These are phyloP conservation scores for Galerucella calmariensis DNA, from an alignment of 2,888 invertebrate species.

Conservation along the genomic window DNA sequence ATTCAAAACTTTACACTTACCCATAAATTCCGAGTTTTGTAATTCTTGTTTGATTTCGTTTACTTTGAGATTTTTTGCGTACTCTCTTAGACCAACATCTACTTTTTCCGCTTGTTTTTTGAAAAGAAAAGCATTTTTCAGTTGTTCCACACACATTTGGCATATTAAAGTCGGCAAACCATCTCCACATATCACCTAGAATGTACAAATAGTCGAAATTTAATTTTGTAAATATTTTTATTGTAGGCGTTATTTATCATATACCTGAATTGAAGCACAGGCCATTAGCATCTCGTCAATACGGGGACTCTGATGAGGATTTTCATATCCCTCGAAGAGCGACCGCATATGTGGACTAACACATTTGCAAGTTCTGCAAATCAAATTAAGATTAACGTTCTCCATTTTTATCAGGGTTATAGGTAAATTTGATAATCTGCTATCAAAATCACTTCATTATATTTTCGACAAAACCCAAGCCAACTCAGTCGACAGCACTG, in stretches of 20 bases:
- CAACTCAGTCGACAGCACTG: slow-evolving; percentile 62
- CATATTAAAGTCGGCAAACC: slow-evolving; percentile 62
- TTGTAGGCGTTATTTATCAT: slow-evolving; percentile 44
- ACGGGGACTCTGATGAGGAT: slow-evolving; percentile 60
- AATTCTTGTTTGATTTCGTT: slow-evolving; percentile 57
- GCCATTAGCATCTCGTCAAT: slow-evolving; percentile 67
- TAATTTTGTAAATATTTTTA: slow-evolving; percentile 40
- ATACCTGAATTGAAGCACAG: slow-evolving; percentile 64
- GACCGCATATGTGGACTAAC: slow-evolving; percentile 59
- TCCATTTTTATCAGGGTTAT: slow-evolving; percentile 55
- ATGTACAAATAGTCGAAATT: slow-evolving; percentile 34
- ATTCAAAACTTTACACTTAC: slow-evolving; percentile 39
- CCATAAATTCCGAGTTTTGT: slow-evolving; percentile 55
- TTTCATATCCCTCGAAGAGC: slow-evolving; percentile 59
- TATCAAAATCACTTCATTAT: slow-evolving; percentile 47
- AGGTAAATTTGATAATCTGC: slow-evolving; percentile 37
- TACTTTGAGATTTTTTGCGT: slow-evolving; percentile 55
- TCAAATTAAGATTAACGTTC: slow-evolving; percentile 58
- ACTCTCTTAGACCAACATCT: slow-evolving; percentile 58
- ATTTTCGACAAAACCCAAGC: slow-evolving; percentile 56
- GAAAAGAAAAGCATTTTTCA: slow-evolving; percentile 60
- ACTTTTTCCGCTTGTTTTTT: slow-evolving; percentile 61
- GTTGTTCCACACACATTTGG: slow-evolving; percentile 58
- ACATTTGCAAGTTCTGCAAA: slow-evolving; percentile 63
- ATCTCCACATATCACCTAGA: slow-evolving; percentile 62